These are phyloP conservation scores for Microcebus tavaratra DNA, from an alignment of 2,113 vertebrate genomes.

Conservation along the genomic window DNA sequence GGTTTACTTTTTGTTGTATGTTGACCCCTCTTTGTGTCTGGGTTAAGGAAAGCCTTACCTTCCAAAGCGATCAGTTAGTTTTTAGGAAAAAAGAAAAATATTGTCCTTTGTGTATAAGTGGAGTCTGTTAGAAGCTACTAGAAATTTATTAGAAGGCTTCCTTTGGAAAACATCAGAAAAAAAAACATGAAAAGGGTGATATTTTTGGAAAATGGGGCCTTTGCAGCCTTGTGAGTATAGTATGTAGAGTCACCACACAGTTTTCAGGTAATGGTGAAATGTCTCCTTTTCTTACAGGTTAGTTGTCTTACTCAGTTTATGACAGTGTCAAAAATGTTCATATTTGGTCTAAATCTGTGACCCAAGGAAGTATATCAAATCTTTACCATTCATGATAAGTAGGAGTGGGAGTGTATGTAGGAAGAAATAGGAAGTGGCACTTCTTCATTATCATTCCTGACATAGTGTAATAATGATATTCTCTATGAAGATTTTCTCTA, in stretches of 20 bases:
- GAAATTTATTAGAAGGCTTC: neutral
- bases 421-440: neutral
- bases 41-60: neutral
- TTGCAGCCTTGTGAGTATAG: neutral
- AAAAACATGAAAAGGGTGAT: neutral
- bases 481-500: neutral
- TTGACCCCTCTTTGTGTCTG: neutral
- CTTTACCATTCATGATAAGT: neutral
- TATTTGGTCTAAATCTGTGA: neutral
- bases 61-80: neutral
- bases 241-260: neutral
- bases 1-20: neutral
- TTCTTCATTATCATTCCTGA: neutral
- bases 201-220: neutral
- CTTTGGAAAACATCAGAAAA: conserved; percentile 5
- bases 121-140: neutral
- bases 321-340: neutral
- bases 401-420: neutral
- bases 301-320: neutral
- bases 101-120: neutral
- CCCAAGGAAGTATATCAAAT: neutral
- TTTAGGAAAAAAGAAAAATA: neutral
- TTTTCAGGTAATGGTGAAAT: neutral
- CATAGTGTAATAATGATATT: neutral
- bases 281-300: neutral